Percentiles rank a stretch among this genome's conserved stretches.
These are phyloP conservation scores for Corythaixoides concolor DNA, from an alignment of 2,113 vertebrate species.

Conservation along the genomic window DNA sequence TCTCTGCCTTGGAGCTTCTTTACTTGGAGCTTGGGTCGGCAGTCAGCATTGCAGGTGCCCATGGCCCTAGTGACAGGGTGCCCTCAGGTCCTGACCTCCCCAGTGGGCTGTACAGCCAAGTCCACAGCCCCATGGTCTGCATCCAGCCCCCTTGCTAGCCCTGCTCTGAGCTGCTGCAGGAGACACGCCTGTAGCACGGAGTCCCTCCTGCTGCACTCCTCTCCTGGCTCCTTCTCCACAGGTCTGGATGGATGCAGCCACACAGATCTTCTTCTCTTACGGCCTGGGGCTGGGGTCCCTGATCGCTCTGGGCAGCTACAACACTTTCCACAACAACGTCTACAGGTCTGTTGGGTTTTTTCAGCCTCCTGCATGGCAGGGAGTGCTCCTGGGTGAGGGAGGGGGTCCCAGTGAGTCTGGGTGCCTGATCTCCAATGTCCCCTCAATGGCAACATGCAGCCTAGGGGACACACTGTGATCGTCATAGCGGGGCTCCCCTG, in stretches of 20 bases:
- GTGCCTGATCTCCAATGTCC: background rate
- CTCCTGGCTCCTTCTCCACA: background rate
- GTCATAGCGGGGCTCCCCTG: fast-evolving
- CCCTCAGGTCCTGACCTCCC: background rate
- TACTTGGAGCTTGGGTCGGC: background rate
- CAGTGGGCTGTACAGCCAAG: background rate
- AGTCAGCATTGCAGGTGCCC: background rate
- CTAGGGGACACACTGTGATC: fast-evolving
- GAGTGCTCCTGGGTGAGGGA: fast-evolving
- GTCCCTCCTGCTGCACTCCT: background rate
- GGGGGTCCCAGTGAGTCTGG: background rate
- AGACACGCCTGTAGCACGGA: background rate
- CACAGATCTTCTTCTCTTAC: slow-evolving; percentile 93
- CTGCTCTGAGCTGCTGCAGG: background rate
- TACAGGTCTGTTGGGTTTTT: slow-evolving; percentile 78
- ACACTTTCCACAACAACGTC: slow-evolving; percentile 86
- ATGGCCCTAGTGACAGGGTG: background rate
- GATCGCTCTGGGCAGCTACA: slow-evolving; percentile 91
- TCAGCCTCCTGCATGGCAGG: fast-evolving
- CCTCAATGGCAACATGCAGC: background rate
- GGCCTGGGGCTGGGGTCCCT: slow-evolving; percentile 89
- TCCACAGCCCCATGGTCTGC: background rate
- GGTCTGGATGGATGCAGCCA: slow-evolving; percentile 93
- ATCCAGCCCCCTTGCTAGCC: fast-evolving
- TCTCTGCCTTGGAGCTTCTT: background rate